Base-by-base conservation (phyloP, 2,888 invertebrate species). In the Diploptera punctata region DNA sequence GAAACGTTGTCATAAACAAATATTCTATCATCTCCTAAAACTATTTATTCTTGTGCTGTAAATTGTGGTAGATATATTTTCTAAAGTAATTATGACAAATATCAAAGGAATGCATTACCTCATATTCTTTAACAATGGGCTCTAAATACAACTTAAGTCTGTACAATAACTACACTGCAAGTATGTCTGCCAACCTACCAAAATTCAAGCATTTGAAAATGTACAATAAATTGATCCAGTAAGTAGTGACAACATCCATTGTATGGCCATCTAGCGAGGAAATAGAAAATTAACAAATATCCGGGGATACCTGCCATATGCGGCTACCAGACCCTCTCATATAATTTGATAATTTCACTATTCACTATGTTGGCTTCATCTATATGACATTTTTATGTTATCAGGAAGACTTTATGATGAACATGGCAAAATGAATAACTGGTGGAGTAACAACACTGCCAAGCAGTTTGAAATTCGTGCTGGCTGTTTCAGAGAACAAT, bases 381-480 rank as follows among this genome's bases (percentile, higher is more conserved):
- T 9, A 38, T 38, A 38, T 38, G 38, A 9, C 38, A 38, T 38
- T 38, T 5, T 9, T 9, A 13, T 18, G 9, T 24, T 77, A 79
- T 44, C 79, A 80, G 83, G 88, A n/a, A 82, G 87, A 1, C 84
- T 86, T 74, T 90, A 87, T 80, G 87, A 90, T 79, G 86, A 86
- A 77, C 81, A 88, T 73, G 90, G 90, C 1, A 87, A 85, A 78
- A 73, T 78, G 33, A 78, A 80, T 74, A 77, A 78, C 52, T 83
- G 83, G 83, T 83, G 83, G 78, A 78, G 79, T 7, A 75, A 80
- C 38, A 76, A 79, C 54, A 84, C 84, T 0, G 75, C 73, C 2
- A 74, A 73, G 0, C 79, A 80, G 29, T 85, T 83, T 74, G 74
- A 77, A 10, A 76, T 79, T 13, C 80, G 78, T 74, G 79, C 80